These are phyloP conservation scores for Trisateles emortualis DNA, from an alignment of 2,888 invertebrate genomes.

Conservation along the genomic window DNA sequence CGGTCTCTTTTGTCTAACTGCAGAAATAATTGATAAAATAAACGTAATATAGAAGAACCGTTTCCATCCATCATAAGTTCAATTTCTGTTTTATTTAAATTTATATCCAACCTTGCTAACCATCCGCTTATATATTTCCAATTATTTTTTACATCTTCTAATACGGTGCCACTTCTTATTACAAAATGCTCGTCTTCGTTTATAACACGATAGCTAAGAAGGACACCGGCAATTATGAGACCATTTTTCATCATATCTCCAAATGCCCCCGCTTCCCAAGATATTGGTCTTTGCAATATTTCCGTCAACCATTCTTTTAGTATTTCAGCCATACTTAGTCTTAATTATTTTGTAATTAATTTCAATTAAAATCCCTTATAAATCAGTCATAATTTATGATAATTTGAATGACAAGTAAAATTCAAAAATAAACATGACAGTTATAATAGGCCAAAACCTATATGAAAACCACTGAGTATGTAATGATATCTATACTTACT, in stretches of 20 bases:
- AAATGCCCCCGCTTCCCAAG: slow-evolving; percentile 84
- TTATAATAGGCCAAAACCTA: too few species aligned
- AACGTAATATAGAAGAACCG: slow-evolving; percentile 81
- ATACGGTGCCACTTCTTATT: slow-evolving; percentile 72
- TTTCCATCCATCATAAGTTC: slow-evolving; percentile 80
- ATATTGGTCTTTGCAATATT: slow-evolving; percentile 83
- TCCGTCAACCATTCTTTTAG: slow-evolving; percentile 88
- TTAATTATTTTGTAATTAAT: background rate
- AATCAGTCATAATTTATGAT: background rate
- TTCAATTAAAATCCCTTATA: background rate
- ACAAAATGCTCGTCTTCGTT: slow-evolving; percentile 83
- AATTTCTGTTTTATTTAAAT: slow-evolving; percentile 75
- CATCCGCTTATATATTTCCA: slow-evolving; percentile 83
- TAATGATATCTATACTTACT: too few species aligned
- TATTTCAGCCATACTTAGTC: slow-evolving; percentile 83
- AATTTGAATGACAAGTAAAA: slow-evolving; percentile 5
- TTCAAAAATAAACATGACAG: background rate
- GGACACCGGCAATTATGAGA: slow-evolving; percentile 83
- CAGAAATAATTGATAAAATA: slow-evolving; percentile 88
- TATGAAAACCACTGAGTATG: too few species aligned
- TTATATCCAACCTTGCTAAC: slow-evolving; percentile 82
- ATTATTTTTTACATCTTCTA: slow-evolving; percentile 80
- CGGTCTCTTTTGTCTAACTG: slow-evolving; percentile 87
- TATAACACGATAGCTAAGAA: slow-evolving; percentile 87
- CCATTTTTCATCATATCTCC: slow-evolving; percentile 87